Conservation (phyloP, 2,888 invertebrate species). For the Tachina lurida region DNA sequence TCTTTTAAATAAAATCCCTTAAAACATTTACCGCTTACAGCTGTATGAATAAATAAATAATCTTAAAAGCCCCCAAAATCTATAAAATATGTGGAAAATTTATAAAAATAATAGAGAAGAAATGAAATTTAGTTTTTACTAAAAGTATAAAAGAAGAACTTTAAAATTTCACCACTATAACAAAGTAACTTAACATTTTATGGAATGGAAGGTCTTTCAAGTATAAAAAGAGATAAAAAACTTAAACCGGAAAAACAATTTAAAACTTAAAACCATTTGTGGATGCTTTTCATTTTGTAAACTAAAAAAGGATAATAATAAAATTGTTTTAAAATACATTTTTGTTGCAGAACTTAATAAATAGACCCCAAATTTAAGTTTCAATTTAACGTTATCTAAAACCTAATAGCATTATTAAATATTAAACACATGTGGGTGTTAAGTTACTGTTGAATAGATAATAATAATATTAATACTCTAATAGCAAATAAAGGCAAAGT, state of each 20-base stretch:
- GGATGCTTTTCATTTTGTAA: not conserved
- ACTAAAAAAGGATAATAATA: not conserved
- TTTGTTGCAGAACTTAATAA: not conserved
- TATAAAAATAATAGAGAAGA: constrained; percentile 1
- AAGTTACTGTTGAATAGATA: not conserved
- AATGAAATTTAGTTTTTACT: not conserved
- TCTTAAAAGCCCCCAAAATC: constrained; percentile 31
- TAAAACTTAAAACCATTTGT: constrained; percentile 2
- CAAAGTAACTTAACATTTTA: constrained; percentile 10
- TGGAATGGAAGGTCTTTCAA: not conserved
- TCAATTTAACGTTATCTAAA: not conserved
- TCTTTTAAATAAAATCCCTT: not conserved
- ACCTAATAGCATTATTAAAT: not conserved
- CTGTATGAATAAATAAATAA: constrained; percentile 26
- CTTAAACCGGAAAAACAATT: constrained; percentile 1
- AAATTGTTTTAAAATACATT: not conserved
- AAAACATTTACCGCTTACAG: constrained; percentile 23
- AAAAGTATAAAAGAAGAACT: constrained; percentile 4
- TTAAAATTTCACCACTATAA: not conserved
- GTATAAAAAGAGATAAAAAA: constrained; percentile 24
- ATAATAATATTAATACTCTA: not conserved
- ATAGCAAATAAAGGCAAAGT: not conserved
- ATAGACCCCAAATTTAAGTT: not conserved
- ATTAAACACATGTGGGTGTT: not conserved
- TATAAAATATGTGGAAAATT: constrained; percentile 10